Evolutionary conservation across 2,888 invertebrate species (phyloP).

Genomic region (Nomada goodeniana): DNA sequence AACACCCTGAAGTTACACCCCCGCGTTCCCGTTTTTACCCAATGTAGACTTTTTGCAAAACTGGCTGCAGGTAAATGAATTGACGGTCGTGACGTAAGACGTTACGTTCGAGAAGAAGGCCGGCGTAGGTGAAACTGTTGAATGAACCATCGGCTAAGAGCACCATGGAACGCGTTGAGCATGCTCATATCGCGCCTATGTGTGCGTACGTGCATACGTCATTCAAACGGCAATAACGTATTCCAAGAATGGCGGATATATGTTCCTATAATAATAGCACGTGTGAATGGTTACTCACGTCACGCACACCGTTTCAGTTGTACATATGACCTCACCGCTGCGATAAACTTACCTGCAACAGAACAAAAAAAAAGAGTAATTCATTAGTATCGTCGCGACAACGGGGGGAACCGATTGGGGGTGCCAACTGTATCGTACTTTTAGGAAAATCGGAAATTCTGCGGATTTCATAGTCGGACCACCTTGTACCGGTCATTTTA

Average conservation of each 20-base stretch:
- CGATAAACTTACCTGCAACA: conserved; percentile 70
- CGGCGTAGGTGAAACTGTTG: conserved; percentile 28
- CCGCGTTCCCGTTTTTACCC: background rate
- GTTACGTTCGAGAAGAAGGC: conserved; percentile 29
- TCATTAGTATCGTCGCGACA: conserved; percentile 12
- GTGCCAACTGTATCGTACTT: conserved; percentile 1
- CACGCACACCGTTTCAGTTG: conserved; percentile 2
- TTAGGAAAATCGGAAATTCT: background rate
- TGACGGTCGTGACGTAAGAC: conserved; percentile 33
- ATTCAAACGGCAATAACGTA: conserved; percentile 43
- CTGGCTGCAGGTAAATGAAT: conserved; percentile 20
- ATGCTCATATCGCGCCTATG: background rate
- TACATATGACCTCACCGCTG: conserved; percentile 9
- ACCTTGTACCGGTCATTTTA: too few relatives aligned
- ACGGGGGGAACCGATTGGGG: background rate
- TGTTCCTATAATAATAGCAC: conserved; percentile 24
- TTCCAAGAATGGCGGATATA: conserved; percentile 42
- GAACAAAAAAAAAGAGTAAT: conserved; percentile 40
- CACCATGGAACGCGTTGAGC: background rate
- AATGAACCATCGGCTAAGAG: conserved; percentile 38
- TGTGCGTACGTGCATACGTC: conserved; percentile 29
- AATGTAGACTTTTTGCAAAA: background rate
- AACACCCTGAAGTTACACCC: conserved; percentile 53
- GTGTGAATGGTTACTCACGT: conserved; percentile 58
- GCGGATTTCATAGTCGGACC: too few relatives aligned